Evolutionary conservation across 1,140 invertebrate species (phyloP).

Genomic region (Orchesella cincta): DNA sequence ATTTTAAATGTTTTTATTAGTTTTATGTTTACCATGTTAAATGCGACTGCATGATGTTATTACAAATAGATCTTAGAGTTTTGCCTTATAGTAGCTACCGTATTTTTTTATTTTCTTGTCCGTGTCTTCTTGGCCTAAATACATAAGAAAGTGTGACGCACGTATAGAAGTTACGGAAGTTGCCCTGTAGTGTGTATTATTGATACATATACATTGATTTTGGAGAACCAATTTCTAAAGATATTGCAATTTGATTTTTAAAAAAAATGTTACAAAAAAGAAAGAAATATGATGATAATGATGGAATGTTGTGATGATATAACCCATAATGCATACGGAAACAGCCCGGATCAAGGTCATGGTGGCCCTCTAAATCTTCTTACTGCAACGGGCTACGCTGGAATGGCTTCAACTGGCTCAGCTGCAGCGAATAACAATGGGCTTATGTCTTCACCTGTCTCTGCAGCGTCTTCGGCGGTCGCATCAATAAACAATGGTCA

Average conservation of each 20-base stretch:
- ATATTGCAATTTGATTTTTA: not conserved
- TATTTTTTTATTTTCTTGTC: conserved; percentile 21
- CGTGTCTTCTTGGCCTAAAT: conserved; percentile 25
- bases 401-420: not conserved
- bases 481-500: conserved; percentile 18
- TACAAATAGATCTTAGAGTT: not conserved
- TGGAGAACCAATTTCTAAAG: not conserved
- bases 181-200: not conserved
- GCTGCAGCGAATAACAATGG: conserved; percentile 21
- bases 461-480: not conserved
- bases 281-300: conserved; percentile 15
- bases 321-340: not conserved
- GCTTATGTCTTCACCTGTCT: not conserved
- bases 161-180: conserved; percentile 2
- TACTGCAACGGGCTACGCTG: not conserved
- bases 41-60: not conserved
- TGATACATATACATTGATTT: conserved; percentile 12
- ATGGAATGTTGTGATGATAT: conserved; percentile 14
- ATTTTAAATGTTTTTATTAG: not conserved
- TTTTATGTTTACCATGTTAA: not conserved
- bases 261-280: not conserved
- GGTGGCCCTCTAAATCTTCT: conserved; percentile 16
- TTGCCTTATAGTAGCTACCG: not conserved
- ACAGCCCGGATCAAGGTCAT: conserved; percentile 24
- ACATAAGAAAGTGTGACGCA: not conserved